Evolutionary conservation across 2,797 vertebrate species (phyloP), one percentile per base, ranked within the genome.

Genomic region (Acanthopagrus latus): DNA sequence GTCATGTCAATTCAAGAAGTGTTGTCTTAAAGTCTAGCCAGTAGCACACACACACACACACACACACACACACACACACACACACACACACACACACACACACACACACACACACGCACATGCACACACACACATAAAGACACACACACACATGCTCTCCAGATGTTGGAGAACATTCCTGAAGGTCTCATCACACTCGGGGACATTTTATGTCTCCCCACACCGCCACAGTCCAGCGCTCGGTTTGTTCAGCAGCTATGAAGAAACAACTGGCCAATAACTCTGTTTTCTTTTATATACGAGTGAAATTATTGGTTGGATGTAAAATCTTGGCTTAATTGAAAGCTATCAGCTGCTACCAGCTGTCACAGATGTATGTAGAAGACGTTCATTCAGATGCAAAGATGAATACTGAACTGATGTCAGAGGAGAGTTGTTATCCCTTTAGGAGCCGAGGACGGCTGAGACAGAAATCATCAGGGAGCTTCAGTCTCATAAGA

Each of bases 11-110:
- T 87, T 89, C 86, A 83, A 76, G 51, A 64, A 18, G 70, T 94
- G 93, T 94, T 95, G 92, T 95, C 90, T 88, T 93, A 85, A 91
- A 75, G 94, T 95, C 92, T 94, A 89, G 93, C 89, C 90, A 75
- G 82, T 71, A 66, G 46, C 67, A 46, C 48, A 46, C 69, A 60
- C 46, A 67, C 25, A 25, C 25, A 25, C 25, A 25, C 25, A 25
- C 25, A 25, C 25, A 25, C 25, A 25, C 25, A 25, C n/a, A n/a
- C n/a, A n/a, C n/a, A n/a, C n/a, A n/a, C n/a, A n/a, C n/a, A n/a
- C n/a, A n/a, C n/a, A n/a, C n/a, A n/a, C n/a, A n/a, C 67, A 46
- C 48, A 46, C 69, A 59, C 46, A 67, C n/a, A n/a, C n/a, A n/a
- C n/a, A n/a, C n/a, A n/a, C n/a, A n/a, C n/a, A n/a, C n/a, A n/a